These are phyloP conservation scores for Colinus virginianus DNA, from an alignment of 2,113 vertebrate species.

Conservation along the genomic window DNA sequence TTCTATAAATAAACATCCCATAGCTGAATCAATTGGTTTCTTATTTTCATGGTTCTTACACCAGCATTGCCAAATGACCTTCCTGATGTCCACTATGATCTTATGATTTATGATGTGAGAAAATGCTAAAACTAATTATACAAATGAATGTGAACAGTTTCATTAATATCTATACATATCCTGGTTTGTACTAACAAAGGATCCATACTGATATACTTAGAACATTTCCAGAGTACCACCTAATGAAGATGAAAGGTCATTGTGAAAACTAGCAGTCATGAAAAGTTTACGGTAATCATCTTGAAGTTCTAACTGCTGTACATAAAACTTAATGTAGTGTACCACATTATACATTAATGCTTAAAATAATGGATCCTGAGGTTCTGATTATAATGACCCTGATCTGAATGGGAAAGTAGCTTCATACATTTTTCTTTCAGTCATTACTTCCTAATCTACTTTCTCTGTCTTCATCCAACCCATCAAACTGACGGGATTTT, in stretches of 20 bases:
- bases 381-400: not conserved
- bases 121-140: conserved; percentile 9
- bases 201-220: not conserved
- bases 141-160: conserved; percentile 24
- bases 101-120: conserved; percentile 9
- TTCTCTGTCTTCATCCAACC: not conserved
- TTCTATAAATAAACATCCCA: not conserved
- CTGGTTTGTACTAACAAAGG: not conserved
- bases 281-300: conserved; percentile 30
- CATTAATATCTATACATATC: conserved; percentile 12
- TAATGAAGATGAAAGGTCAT: conserved; percentile 58
- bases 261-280: not conserved
- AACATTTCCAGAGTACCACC: not conserved
- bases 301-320: not conserved
- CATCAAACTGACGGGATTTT: not conserved
- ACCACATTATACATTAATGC: not conserved
- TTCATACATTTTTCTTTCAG: not conserved
- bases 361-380: conserved; percentile 40
- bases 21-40: not conserved
- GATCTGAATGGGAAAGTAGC: conserved; percentile 18
- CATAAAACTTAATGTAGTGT: conserved; percentile 58
- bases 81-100: not conserved
- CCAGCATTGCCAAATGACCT: not conserved
- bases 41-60: conserved; percentile 27
- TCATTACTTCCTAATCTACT: not conserved